Conservation (phyloP, 2,113 vertebrate genomes). For the Pygoscelis antarcticus region DNA sequence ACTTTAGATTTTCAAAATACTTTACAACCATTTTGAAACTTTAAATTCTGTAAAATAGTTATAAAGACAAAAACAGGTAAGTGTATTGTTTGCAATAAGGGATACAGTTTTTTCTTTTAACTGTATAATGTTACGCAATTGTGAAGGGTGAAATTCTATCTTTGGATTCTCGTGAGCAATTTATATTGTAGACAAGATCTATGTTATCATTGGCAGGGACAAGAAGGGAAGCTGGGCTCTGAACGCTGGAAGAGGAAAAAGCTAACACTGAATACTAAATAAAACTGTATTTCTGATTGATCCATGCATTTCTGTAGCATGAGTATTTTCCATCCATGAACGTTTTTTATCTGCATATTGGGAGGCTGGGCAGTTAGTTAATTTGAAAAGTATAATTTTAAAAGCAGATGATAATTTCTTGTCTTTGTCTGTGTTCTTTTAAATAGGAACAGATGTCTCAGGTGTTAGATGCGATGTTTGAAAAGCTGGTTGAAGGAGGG, state of each 20-base stretch:
- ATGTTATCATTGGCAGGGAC: neutral
- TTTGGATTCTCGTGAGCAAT: neutral
- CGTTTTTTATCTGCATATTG: neutral
- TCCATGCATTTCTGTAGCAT: neutral
- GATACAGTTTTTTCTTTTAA: neutral
- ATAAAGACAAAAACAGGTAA: neutral
- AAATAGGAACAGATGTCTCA: constrained; percentile 95
- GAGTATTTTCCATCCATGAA: neutral
- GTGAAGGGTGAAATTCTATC: neutral
- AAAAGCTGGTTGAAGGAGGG: constrained; percentile 88
- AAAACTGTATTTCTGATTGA: neutral
- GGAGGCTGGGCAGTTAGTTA: neutral
- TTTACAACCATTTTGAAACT: neutral
- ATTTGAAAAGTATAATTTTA: neutral
- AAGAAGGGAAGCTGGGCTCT: neutral
- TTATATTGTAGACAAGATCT: neutral
- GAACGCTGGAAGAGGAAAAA: neutral
- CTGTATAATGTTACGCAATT: neutral
- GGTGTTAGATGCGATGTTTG: constrained; percentile 98
- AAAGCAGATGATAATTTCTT: neutral
- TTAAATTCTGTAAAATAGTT: neutral
- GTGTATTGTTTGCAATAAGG: neutral
- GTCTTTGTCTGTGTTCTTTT: constrained; percentile 24
- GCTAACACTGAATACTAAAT: neutral
- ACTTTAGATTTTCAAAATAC: neutral